A percentile compares a stretch with the other conserved stretches of the same genome.
Conservation (phyloP, 2,888 invertebrate genomes). For the Suillia variegata region DNA sequence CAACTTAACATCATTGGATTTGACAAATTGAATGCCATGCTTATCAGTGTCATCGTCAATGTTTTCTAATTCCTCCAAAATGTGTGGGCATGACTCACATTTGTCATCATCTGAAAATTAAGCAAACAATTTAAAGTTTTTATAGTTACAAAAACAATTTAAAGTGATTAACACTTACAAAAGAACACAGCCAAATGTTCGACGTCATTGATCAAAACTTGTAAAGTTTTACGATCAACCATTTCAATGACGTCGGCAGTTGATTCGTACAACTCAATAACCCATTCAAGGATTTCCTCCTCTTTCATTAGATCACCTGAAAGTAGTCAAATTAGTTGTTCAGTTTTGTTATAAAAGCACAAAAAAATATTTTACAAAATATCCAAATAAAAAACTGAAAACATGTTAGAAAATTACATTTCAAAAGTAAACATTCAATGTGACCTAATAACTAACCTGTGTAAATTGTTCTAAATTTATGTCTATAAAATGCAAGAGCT, state of each 20-base stretch:
- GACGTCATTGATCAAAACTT: constrained; percentile 86
- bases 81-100: constrained; percentile 82
- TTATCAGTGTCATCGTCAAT: constrained; percentile 93
- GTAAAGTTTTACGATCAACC: constrained; percentile 87
- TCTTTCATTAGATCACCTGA: constrained; percentile 87
- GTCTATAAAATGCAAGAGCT: constrained; percentile 83
- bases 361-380: constrained; percentile 1
- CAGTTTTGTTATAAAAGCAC: neutral
- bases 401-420: neutral
- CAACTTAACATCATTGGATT: constrained; percentile 86
- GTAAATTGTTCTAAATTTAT: constrained; percentile 87
- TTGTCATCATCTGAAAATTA: constrained; percentile 75
- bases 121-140: neutral
- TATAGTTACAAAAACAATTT: neutral
- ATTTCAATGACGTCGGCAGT: constrained; percentile 89
- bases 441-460: constrained; percentile 64
- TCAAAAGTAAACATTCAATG: neutral
- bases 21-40: constrained; percentile 91
- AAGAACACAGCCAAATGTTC: constrained; percentile 92
- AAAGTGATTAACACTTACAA: no score
- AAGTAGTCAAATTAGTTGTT: neutral
- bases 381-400: neutral
- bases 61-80: constrained; percentile 86
- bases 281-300: constrained; percentile 87
- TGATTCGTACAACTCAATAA: constrained; percentile 81